phyloP scores from a whole-genome alignment of 2,113 vertebrate species.

The Ploceus nigricollis region DNA sequence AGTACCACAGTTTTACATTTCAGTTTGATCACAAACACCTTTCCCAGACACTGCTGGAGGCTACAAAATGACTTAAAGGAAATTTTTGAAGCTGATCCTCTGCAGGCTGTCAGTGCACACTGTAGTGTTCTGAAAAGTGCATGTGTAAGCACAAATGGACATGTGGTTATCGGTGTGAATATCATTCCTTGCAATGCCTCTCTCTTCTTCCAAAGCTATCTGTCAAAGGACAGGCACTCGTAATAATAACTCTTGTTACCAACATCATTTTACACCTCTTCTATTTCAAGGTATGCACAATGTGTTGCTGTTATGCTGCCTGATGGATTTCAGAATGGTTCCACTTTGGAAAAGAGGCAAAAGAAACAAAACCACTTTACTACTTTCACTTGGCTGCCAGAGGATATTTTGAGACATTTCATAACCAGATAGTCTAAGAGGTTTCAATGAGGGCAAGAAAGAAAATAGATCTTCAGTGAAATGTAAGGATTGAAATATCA shows the following conservation, averaged over 20 bases:
- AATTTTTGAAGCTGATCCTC: not conserved
- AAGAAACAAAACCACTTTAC: constrained; percentile 12
- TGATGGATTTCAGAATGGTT: not conserved
- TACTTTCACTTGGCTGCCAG: constrained; percentile 3
- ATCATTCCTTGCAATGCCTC: not conserved
- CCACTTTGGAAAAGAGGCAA: not conserved
- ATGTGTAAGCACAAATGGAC: not conserved
- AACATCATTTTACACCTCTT: constrained; percentile 11
- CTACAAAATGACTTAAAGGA: not conserved
- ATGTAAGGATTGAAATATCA: not conserved
- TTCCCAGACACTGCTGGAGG: not conserved
- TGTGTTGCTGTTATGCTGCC: not conserved
- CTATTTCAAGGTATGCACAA: not conserved
- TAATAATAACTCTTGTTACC: not conserved
- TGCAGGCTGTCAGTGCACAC: not conserved
- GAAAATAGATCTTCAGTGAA: not conserved
- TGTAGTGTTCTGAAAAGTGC: not conserved
- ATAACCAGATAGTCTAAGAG: not conserved
- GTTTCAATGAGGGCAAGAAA: constrained; percentile 17
- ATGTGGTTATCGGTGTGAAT: not conserved
- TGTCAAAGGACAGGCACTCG: not conserved
- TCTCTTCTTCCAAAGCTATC: not conserved
- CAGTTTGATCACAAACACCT: constrained; percentile 15
- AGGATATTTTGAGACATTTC: constrained; percentile 2
- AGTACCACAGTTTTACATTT: not conserved